Base-by-base conservation (phyloP, 92 coral and sea anemone species). In the Epizoanthus fatuus region DNA sequence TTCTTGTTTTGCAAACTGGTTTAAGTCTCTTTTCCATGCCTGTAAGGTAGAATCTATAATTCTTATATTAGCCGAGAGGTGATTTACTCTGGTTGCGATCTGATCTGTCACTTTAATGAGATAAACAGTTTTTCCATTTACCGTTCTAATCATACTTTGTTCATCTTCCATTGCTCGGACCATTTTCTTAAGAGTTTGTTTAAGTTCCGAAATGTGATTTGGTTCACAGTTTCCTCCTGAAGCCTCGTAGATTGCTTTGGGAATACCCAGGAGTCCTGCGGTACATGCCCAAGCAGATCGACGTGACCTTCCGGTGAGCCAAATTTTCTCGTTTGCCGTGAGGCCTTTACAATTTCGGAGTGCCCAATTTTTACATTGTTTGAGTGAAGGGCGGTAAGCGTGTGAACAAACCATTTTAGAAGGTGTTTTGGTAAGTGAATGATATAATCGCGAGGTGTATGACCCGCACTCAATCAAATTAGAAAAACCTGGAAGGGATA, bases 341-440 rank as follows among this genome's bases (percentile, higher is more conserved):
- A 87, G 45, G 35, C 44, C 12, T 13, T 3, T 4, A 17, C 91
- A 88, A 14, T 51, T 22, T 4, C 20, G 38, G 0, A 88, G 14
- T 11, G 91, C 91, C 91, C 87, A 82, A 69, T 38, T 11, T 39
- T 87, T 87, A 37, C 91, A 80, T 17, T 12, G 14, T 3, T 32
- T 38, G 1, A 87, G 82, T 0, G 86, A 72, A 6, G 60, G 52
- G 12, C 51, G 49, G 13, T 87, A 74, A 42, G 57, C 14, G 5
- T 71, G 72, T 0, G 91, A 80, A 17, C 92, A 83, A 19, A 72
- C 69, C 92, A 88, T 88, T 39, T 55, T n/a, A 2, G 88, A 15
- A 20, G 45, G 4, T 8, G 77, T 14, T 2, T 75, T 76, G 1
- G 92, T 88, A 1, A 60, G 67, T 29, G 63, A 74, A 42, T 82